Evolutionary conservation across 2,888 invertebrate species (phyloP).

Genomic region (Agrochola lychnidis): DNA sequence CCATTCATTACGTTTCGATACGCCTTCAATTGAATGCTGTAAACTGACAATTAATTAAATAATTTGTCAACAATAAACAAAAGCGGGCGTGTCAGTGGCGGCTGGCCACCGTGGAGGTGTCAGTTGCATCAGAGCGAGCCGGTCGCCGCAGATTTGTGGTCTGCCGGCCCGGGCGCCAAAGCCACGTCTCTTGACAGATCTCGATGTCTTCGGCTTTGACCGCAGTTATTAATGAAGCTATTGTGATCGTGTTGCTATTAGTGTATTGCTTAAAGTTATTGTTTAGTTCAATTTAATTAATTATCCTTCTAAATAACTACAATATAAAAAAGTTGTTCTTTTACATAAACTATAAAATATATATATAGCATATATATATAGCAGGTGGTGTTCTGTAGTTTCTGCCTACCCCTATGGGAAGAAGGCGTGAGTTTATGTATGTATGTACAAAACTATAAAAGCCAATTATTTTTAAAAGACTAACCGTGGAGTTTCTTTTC

Average conservation of each 20-base stretch:
- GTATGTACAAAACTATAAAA: no score
- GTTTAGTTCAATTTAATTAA: constrained; percentile 34
- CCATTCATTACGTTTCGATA: constrained; percentile 57
- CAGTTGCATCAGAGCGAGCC: constrained; percentile 77
- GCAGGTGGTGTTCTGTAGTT: not conserved
- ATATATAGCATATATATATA: no score
- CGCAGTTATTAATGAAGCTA: constrained; percentile 79
- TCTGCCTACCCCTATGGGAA: not conserved
- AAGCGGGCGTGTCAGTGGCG: constrained; percentile 81
- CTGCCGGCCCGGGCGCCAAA: constrained; percentile 74
- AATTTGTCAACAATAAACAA: constrained; percentile 84
- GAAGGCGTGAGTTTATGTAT: not conserved
- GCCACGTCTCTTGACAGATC: constrained; percentile 74
- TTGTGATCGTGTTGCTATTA: constrained; percentile 61
- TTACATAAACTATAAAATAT: no score
- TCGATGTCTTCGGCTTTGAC: constrained; percentile 76
- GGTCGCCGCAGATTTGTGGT: constrained; percentile 87
- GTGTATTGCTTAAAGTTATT: constrained; percentile 10
- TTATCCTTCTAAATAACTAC: not conserved
- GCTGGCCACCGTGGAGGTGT: constrained; percentile 78
- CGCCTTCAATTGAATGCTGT: constrained; percentile 61
- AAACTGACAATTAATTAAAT: constrained; percentile 79
- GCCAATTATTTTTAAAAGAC: no score
- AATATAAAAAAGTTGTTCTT: no score
- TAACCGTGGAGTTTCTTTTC: no score